A percentile compares a stretch with the other conserved stretches of the same genome.
Conservation (phyloP, 2,113 vertebrate genomes). For the Seriola rivoliana region DNA sequence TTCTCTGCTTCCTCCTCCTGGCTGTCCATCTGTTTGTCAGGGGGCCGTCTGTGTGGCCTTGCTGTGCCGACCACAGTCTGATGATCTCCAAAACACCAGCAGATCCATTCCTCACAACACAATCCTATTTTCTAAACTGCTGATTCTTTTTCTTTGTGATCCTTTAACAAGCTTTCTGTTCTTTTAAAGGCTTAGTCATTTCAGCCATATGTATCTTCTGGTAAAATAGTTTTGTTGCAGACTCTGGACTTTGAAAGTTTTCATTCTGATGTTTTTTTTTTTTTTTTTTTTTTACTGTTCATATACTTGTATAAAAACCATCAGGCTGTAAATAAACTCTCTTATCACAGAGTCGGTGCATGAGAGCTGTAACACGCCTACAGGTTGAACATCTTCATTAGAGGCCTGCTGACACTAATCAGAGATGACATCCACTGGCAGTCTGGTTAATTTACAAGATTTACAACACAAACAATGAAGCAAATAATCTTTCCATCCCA, state of each 20-base stretch:
- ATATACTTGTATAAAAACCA: constrained; percentile 1
- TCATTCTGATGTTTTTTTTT: not conserved
- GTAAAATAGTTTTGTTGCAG: constrained; percentile 26
- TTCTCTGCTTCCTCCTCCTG: constrained; percentile 54
- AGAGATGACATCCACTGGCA: constrained; percentile 59
- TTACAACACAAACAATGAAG: constrained; percentile 71
- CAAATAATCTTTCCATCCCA: constrained; percentile 63
- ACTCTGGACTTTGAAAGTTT: not conserved
- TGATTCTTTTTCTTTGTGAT: constrained; percentile 49
- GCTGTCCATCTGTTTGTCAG: constrained; percentile 66
- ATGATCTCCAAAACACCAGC: constrained; percentile 64
- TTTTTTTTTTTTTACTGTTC: not conserved
- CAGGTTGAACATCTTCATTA: constrained; percentile 73
- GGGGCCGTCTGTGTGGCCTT: constrained; percentile 52
- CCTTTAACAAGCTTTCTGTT: constrained; percentile 49
- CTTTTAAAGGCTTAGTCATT: constrained; percentile 44
- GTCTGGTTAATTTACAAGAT: constrained; percentile 74
- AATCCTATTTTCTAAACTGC: constrained; percentile 71
- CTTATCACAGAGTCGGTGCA: constrained; percentile 30
- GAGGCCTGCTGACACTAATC: constrained; percentile 69
- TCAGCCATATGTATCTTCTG: constrained; percentile 43
- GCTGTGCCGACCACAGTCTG: constrained; percentile 57
- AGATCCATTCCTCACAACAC: constrained; percentile 43
- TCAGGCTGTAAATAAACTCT: constrained; percentile 16
- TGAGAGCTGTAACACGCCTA: constrained; percentile 44